Evolutionary conservation across 2,888 invertebrate species (phyloP), one percentile per base, ranked within the genome.

Genomic region (Oxystoma pomonae): DNA sequence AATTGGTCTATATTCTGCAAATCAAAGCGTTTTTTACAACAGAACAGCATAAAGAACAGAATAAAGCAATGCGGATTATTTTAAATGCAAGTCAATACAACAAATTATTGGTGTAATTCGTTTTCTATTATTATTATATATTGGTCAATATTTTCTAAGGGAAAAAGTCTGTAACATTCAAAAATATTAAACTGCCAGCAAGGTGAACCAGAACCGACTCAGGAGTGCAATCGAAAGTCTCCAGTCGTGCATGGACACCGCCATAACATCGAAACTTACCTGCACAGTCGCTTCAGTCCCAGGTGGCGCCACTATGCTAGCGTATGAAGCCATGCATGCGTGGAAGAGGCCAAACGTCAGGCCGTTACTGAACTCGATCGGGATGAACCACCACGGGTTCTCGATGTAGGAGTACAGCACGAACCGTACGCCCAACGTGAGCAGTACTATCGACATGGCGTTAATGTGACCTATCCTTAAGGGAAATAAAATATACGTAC

Each of bases 261-360:
- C 50, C 16, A 50, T 50, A n/a, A n/a, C n/a, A n/a, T n/a, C n/a
- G n/a, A 57, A 16, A 51, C 68, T 74, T 78, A 89, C 90, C 85
- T 93, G 93, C 74, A 94, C 88, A 16, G 95, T 94, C 0, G 93
- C 91, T 79, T 92, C 91, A 0, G 91, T 91, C 9, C 94, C 94
- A 0, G 89, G 85, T 1, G 93, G 92, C 1, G 94, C 90, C 0
- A 92, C 86, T 66, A 90, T 86, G 75, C 89, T 91, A 0, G 94
- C 94, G 78, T 94, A 95, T 0, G 93, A 92, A 17, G 93, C 89
- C 91, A 94, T 92, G 9, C 92, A 90, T 0, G 94, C 88, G 78
- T 92, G 95, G 73, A 92, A 92, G 76, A 95, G 85, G 18, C 96
- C 96, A 76, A 92, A 92, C 0, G 95, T 94, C 19, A 96, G 81